Conservation (phyloP, 2,113 vertebrate species). For the Bos javanicus region DNA sequence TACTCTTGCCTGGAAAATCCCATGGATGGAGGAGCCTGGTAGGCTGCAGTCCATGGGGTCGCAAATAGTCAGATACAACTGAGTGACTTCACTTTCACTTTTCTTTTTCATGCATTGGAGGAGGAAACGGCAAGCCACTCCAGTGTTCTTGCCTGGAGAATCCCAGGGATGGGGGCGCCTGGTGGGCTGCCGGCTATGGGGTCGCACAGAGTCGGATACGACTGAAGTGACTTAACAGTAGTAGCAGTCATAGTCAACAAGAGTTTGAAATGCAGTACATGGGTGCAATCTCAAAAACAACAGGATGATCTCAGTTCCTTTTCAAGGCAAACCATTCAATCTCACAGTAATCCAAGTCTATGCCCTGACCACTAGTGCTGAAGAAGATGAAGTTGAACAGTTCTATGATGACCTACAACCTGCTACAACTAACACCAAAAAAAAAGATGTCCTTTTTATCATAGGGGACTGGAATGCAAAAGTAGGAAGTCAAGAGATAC, state of each 20-base stretch:
- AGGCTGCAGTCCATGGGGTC: no score
- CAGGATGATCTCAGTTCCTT: neutral
- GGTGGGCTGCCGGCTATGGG: no score
- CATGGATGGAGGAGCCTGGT: no score
- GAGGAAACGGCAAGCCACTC: no score
- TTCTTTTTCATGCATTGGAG: no score
- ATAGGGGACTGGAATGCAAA: neutral
- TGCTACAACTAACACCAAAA: neutral
- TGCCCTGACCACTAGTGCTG: neutral
- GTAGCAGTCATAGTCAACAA: neutral
- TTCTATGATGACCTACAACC: neutral
- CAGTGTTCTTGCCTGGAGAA: no score
- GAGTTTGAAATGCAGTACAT: neutral
- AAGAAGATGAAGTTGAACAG: neutral
- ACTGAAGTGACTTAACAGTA: no score
- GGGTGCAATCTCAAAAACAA: neutral
- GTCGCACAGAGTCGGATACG: no score
- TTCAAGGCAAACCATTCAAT: neutral
- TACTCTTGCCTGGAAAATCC: no score
- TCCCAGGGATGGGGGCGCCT: no score
- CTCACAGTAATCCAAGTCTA: neutral
- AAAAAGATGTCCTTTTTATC: neutral
- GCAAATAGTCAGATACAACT: no score
- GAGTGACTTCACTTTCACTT: no score
- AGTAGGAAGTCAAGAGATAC: neutral